Conservation (phyloP, 2,113 vertebrate genomes). For the Ondatra zibethicus region DNA sequence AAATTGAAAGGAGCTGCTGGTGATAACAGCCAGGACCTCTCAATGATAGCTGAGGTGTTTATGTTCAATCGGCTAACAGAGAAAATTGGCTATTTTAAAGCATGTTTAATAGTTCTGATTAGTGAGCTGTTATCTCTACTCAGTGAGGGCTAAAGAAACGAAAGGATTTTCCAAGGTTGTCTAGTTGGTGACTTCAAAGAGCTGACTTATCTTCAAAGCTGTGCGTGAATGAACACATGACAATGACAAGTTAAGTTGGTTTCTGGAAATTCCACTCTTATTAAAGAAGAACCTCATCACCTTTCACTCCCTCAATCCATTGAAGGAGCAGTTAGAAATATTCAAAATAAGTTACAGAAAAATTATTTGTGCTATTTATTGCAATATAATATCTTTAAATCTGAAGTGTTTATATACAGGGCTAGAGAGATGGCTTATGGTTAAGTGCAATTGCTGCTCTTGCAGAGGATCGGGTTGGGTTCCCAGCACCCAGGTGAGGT, state of each 20-base stretch:
- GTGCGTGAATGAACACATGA: neutral
- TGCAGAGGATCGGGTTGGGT: neutral
- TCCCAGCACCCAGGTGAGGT: neutral
- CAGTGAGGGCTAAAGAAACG: slow-evolving; percentile 11
- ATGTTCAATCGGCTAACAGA: slow-evolving; percentile 62
- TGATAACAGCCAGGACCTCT: slow-evolving; percentile 5
- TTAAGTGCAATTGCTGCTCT: neutral
- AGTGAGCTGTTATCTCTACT: slow-evolving; percentile 40
- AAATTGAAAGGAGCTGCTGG: slow-evolving; percentile 42
- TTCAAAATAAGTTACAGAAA: slow-evolving; percentile 23
- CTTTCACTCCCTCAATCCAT: neutral
- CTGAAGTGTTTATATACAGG: neutral
- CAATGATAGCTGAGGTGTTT: slow-evolving; percentile 34
- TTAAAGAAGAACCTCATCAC: slow-evolving; percentile 9
- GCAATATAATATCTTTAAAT: neutral
- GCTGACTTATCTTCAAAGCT: slow-evolving; percentile 16
- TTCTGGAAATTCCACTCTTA: slow-evolving; percentile 44
- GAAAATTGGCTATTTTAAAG: slow-evolving; percentile 54
- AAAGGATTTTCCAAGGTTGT: neutral
- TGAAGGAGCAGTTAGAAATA: neutral
- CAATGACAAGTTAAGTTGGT: slow-evolving; percentile 16
- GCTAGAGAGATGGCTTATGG: neutral
- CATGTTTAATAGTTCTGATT: slow-evolving; percentile 30
- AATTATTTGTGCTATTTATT: slow-evolving; percentile 9
- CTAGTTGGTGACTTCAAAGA: slow-evolving; percentile 20